Evolutionary conservation across 37 sponge, comb jelly and placozoan genomes (phyloP).

Genomic region (Aphrocallistes beatrix): DNA sequence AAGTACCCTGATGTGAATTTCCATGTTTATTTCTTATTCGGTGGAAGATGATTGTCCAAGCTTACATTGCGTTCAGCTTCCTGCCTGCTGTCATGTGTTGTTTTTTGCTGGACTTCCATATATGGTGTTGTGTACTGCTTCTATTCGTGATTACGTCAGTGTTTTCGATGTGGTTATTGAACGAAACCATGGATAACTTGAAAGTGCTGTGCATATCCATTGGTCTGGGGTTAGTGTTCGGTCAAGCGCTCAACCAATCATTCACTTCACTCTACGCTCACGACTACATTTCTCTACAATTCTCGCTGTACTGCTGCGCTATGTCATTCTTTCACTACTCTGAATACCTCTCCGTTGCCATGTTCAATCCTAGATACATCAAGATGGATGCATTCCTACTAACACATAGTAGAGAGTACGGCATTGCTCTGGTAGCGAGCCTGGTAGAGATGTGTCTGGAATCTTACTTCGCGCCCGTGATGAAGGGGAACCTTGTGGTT

Average conservation of each 20-base stretch:
- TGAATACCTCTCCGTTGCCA: constrained; percentile 72
- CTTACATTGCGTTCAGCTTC: neutral
- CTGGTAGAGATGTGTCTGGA: constrained; percentile 73
- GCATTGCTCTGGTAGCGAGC: constrained; percentile 53
- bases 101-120: neutral
- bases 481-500: constrained; percentile 40
- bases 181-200: neutral
- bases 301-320: constrained; percentile 40
- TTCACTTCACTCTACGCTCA: neutral
- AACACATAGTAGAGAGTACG: constrained; percentile 82
- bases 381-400: constrained; percentile 72
- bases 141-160: neutral
- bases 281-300: neutral
- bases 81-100: neutral
- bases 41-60: neutral
- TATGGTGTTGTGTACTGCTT: neutral
- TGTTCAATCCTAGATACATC: constrained; percentile 60
- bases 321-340: constrained; percentile 82
- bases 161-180: neutral
- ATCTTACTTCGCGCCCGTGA: constrained; percentile 34
- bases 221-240: neutral
- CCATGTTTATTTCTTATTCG: neutral
- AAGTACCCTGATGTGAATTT: neutral
- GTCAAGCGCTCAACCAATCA: neutral
- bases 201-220: neutral